Conservation (phyloP, 1,140 invertebrate genomes). For the Cotesia vestalis region DNA sequence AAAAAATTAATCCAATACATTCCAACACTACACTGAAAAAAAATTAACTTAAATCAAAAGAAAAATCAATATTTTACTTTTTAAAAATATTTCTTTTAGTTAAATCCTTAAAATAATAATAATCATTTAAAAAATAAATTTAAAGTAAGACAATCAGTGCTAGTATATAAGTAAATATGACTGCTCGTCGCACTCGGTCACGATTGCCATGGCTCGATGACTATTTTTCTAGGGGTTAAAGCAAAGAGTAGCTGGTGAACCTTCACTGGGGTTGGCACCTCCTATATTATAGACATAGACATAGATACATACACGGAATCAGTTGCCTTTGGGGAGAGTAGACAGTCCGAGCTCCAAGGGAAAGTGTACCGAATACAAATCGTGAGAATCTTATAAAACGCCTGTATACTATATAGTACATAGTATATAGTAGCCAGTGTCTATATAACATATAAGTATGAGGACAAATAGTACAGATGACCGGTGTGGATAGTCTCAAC, state of each 20-base stretch:
- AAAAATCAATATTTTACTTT: slow-evolving; percentile 53
- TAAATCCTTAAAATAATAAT: neutral
- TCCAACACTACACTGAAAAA: too few relatives aligned
- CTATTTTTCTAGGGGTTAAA: slow-evolving; percentile 25
- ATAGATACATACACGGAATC: neutral
- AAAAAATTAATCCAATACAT: too few relatives aligned
- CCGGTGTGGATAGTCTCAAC: neutral
- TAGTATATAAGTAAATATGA: slow-evolving; percentile 32
- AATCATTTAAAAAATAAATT: too few relatives aligned
- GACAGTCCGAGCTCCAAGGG: slow-evolving; percentile 24
- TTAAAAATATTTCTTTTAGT: slow-evolving; percentile 6
- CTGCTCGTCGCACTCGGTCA: slow-evolving; percentile 42
- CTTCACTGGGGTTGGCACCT: neutral
- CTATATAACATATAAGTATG: slow-evolving; percentile 13
- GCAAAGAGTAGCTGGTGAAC: slow-evolving; percentile 12
- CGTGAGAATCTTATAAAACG: slow-evolving; percentile 1
- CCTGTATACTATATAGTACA: too few relatives aligned
- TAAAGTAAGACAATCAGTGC: slow-evolving; percentile 21
- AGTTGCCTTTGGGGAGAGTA: neutral
- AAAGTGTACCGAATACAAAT: slow-evolving; percentile 44
- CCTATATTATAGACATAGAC: slow-evolving; percentile 13
- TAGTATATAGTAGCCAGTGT: slow-evolving; percentile 3
- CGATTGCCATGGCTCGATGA: slow-evolving; percentile 22
- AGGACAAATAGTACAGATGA: slow-evolving; percentile 31
- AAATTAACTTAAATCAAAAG: slow-evolving; percentile 43